phyloP scores from a whole-genome alignment of 2,113 vertebrate genomes.

The Phylloscopus trochiloides region DNA sequence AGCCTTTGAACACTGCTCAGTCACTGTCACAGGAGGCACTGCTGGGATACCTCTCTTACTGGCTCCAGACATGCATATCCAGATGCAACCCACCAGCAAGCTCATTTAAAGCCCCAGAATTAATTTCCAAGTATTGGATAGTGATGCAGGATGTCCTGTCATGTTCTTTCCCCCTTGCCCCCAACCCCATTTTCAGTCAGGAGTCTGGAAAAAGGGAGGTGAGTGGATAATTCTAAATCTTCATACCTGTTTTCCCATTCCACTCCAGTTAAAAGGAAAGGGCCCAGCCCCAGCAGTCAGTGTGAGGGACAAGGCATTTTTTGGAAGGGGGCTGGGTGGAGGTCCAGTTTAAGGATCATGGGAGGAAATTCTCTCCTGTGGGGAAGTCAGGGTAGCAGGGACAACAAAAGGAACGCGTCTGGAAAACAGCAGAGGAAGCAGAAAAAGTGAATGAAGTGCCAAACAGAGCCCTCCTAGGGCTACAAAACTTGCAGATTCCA shows the following conservation, averaged over 20 bases:
- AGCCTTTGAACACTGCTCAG: not conserved
- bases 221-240: not conserved
- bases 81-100: not conserved
- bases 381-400: not conserved
- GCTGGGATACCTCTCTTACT: not conserved
- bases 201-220: not conserved
- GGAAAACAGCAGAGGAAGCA: not conserved
- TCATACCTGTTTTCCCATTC: not conserved
- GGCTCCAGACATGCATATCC: not conserved
- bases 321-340: not conserved
- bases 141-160: not conserved
- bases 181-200: not conserved
- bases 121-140: not conserved
- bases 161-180: not conserved
- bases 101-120: not conserved
- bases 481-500: not conserved
- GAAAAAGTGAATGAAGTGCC: not conserved
- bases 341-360: not conserved
- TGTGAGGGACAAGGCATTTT: not conserved
- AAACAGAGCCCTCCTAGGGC: not conserved
- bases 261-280: not conserved
- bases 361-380: not conserved
- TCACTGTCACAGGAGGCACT: not conserved
- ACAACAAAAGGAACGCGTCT: accelerated
- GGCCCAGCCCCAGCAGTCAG: not conserved